Evolutionary conservation across 2,888 invertebrate species (phyloP).

Genomic region (Orthosia incerta): DNA sequence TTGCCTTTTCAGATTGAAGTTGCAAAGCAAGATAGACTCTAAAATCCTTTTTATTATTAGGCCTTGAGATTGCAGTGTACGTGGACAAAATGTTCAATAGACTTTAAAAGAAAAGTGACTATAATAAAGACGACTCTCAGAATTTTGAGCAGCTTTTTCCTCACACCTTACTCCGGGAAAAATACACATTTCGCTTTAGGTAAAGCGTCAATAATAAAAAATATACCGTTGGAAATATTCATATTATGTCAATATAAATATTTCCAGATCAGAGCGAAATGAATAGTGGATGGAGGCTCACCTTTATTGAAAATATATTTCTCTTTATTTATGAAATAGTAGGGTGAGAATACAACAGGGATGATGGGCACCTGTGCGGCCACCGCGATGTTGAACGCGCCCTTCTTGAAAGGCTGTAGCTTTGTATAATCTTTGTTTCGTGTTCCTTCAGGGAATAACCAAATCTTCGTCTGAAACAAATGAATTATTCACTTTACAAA

Average conservation of each 20-base stretch:
- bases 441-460: slow-evolving; percentile 94
- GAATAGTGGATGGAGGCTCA: slow-evolving; percentile 49
- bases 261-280: slow-evolving; percentile 40
- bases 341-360: slow-evolving; percentile 93
- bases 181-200: background rate
- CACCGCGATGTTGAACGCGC: slow-evolving; percentile 93
- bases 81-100: slow-evolving; percentile 38
- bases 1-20: slow-evolving; percentile 56
- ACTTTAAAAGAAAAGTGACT: slow-evolving; percentile 9
- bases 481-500: slow-evolving; percentile 34
- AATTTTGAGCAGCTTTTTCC: background rate
- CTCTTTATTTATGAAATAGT: slow-evolving; percentile 88
- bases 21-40: slow-evolving; percentile 39
- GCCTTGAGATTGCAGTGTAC: slow-evolving; percentile 20
- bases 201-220: slow-evolving; percentile 32
- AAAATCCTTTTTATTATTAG: slow-evolving; percentile 46
- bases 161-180: background rate
- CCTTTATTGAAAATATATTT: slow-evolving; percentile 81
- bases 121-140: slow-evolving; percentile 10
- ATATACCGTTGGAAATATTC: slow-evolving; percentile 35
- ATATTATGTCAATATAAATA: slow-evolving; percentile 35
- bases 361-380: slow-evolving; percentile 92
- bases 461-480: slow-evolving; percentile 91
- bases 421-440: slow-evolving; percentile 87
- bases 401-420: slow-evolving; percentile 93